Base-by-base conservation (phyloP, 2,888 invertebrate genomes). In the Epirrhoe alternata region DNA sequence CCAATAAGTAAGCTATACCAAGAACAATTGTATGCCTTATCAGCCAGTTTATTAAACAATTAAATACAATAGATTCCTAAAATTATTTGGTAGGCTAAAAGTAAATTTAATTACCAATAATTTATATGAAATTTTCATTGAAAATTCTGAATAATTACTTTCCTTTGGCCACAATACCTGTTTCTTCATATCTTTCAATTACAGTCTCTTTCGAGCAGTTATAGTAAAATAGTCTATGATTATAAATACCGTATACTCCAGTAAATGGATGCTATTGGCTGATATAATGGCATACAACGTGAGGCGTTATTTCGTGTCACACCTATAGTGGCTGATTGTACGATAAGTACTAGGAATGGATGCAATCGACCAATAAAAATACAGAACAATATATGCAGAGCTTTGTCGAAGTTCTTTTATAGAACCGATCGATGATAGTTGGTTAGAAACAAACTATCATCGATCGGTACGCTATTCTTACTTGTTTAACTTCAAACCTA, bases 311-410 rank as follows among this genome's bases (percentile, higher is more conserved):
- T 58, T n/a, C 24, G 0, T 58, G n/a, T 50, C 50, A 58, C 42
- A 56, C 56, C 31, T 45, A 47, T 47, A 12, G 14, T 47, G 14
- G 47, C 14, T 5, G 31, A 10, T 52, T 49, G 30, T 35, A 56
- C 33, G 30, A 45, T 51, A 49, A 10, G 54, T 17, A 30, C 24
- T 47, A 55, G 35, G 55, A 55, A 55, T 56, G 45, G 8, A 57
- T 63, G 52, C 58, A 58, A 31, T 49, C 47, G 47, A 31, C 57
- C 52, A 64, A 53, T 58, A 35, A 52, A 42, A 60, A 33, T 30
- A 24, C 33, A 42, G 12, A 50, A 54, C 38, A 17, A 54, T 14
- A 14, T 47, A 17, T 17, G 17, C 14, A 57, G 57, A 58, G 35
- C 52, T 47, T 58, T 17, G 61, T 30, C 35, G 24, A 49, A 35